Evolutionary conservation across 2,113 vertebrate species (phyloP).

Genomic region (Misgurnus mizolepis): DNA sequence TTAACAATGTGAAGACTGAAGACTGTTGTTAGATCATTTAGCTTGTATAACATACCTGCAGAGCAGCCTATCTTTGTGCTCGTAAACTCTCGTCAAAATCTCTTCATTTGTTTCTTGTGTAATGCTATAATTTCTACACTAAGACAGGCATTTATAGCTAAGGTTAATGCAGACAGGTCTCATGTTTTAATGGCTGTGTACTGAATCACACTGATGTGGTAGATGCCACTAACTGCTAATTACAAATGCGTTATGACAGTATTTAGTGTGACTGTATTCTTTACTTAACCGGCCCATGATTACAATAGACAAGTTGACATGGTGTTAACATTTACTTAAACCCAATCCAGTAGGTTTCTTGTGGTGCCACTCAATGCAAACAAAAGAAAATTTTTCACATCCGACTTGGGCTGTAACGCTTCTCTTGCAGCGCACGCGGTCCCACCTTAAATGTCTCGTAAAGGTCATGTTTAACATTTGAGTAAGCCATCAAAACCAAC

Average conservation of each 20-base stretch:
- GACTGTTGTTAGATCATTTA: not conserved
- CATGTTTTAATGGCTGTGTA: conserved; percentile 22
- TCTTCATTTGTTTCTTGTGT: not conserved
- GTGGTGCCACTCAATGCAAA: conserved; percentile 4
- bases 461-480: conserved; percentile 47
- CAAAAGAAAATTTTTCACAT: conserved; percentile 16
- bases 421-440: not conserved
- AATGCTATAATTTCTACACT: conserved; percentile 22
- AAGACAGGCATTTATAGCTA: conserved; percentile 12
- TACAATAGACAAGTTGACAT: conserved; percentile 20
- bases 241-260: conserved; percentile 23
- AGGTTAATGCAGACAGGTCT: conserved; percentile 20
- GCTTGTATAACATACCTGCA: conserved; percentile 8
- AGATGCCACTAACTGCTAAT: conserved; percentile 18
- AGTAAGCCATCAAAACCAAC: conserved; percentile 18
- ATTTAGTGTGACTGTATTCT: not conserved
- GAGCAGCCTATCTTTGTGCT: not conserved
- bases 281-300: not conserved
- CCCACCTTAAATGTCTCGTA: conserved; percentile 34
- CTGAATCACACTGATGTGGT: not conserved
- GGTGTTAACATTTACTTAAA: not conserved
- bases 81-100: not conserved
- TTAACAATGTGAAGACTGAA: not conserved
- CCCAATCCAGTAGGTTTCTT: conserved; percentile 3
- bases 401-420: not conserved